Evolutionary conservation across 2,888 invertebrate species (phyloP).

Genomic region (Aporophyla nigra): DNA sequence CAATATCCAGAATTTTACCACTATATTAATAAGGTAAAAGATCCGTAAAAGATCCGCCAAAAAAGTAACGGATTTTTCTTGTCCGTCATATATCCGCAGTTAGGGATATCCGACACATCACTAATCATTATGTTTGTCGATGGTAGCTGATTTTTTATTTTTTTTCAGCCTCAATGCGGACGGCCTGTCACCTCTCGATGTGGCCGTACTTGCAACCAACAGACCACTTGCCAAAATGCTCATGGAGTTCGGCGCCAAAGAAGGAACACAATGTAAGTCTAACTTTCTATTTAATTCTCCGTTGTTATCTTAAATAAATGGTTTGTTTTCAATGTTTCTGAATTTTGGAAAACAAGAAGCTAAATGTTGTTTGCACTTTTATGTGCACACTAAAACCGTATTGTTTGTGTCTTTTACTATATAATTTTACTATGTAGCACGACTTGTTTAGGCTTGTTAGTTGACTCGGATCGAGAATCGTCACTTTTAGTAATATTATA

Average conservation of each 20-base stretch:
- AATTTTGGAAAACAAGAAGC: constrained; percentile 40
- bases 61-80: too few relatives aligned
- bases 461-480: too few relatives aligned
- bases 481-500: too few relatives aligned
- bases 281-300: constrained; percentile 9
- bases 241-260: constrained; percentile 96
- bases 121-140: neutral
- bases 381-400: constrained; percentile 3
- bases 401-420: constrained; percentile 13
- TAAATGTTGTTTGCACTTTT: constrained; percentile 28
- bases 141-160: constrained; percentile 51
- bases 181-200: constrained; percentile 97
- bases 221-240: constrained; percentile 97
- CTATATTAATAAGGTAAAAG: too few relatives aligned
- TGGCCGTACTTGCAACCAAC: constrained; percentile 97
- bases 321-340: constrained; percentile 39
- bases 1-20: too few relatives aligned
- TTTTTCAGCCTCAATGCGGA: constrained; percentile 95
- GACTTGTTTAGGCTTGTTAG: too few relatives aligned
- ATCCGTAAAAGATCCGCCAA: too few relatives aligned
- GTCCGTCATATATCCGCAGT: too few relatives aligned
- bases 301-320: constrained; percentile 40
- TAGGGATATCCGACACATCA: too few relatives aligned
- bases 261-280: constrained; percentile 95
- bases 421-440: neutral